Conservation (phyloP, 2,888 invertebrate genomes). For the Eutolmus rufibarbis region DNA sequence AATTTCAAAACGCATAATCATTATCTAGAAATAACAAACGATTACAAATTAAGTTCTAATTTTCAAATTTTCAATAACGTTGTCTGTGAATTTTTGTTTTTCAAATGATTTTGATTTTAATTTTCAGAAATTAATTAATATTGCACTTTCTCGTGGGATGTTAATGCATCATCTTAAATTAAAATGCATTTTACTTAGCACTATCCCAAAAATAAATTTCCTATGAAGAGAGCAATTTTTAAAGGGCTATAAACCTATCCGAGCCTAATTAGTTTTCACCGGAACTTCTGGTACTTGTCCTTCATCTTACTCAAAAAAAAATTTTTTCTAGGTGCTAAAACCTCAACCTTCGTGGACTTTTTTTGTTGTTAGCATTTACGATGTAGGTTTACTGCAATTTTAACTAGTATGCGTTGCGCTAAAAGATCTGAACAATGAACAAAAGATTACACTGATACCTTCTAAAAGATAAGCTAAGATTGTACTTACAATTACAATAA, state of each 20-base stretch:
- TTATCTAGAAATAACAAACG: too few species aligned
- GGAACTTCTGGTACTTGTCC: neutral
- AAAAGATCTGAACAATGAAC: neutral
- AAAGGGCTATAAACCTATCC: neutral
- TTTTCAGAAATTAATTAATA: too few species aligned
- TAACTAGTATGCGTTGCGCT: neutral
- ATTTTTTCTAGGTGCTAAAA: neutral
- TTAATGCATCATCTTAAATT: too few species aligned
- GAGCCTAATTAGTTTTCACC: neutral
- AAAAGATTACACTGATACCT: neutral
- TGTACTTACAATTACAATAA: neutral
- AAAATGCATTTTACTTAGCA: too few species aligned
- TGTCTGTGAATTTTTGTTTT: too few species aligned
- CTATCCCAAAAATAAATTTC: neutral
- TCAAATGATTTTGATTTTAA: too few species aligned
- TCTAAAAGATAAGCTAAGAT: neutral
- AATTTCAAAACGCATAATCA: too few species aligned
- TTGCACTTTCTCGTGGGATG: too few species aligned
- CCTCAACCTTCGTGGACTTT: neutral
- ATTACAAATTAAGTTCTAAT: too few species aligned
- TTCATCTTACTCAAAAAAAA: neutral
- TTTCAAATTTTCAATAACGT: too few species aligned
- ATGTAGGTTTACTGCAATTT: neutral
- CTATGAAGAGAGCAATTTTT: neutral
- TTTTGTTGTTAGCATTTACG: neutral